Evolutionary conservation across 1,140 invertebrate genomes (phyloP), one percentile per base, ranked within the genome.

Genomic region (Solenopsis fugax): DNA sequence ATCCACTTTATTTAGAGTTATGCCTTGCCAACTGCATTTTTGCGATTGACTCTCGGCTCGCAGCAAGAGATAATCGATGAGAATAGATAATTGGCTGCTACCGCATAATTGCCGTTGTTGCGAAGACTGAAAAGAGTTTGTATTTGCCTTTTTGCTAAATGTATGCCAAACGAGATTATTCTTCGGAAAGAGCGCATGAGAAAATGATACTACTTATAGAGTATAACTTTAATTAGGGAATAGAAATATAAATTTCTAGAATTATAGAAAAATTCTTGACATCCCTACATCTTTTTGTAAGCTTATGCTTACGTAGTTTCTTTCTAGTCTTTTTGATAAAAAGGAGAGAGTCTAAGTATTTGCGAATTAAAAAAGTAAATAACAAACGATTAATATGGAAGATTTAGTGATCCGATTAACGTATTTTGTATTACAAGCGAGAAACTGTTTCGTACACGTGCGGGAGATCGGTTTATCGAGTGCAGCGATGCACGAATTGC

Each of bases 401-500:
- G 4, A 65, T 52, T 58, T 21, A 12, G 9, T 24, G 10, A 45
- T 29, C 21, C 29, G 34, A 56, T 81, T 58, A 81, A 58, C 21
- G 52, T 71, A 71, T 45, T 65, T 45, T 34, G 50, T 16, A 45
- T 29, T 81, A 56, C 34, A 48, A 24, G 60, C 41, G 45, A 29
- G n/a, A 29, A 78, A 48, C n/a, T 50, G 41, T n/a, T 78, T 65
- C 37, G 48, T 54, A 56, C 45, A 50, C 24, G 18, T 37, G 16
- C n/a, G 13, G 16, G 65, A 71, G 78, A 81, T 81, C 10, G 21
- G 65, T 65, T 81, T 71, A 81, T 71, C 21, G 78, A 29, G 34
- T 52, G 34, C 65, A 81, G 52, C 78, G 78, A 71, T 81, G 78
- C 50, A 45, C 52, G 65, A 71, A 56, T 71, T 56, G 21, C 62